phyloP scores from a whole-genome alignment of 2,113 vertebrate species.

The Sula dactylatra region DNA sequence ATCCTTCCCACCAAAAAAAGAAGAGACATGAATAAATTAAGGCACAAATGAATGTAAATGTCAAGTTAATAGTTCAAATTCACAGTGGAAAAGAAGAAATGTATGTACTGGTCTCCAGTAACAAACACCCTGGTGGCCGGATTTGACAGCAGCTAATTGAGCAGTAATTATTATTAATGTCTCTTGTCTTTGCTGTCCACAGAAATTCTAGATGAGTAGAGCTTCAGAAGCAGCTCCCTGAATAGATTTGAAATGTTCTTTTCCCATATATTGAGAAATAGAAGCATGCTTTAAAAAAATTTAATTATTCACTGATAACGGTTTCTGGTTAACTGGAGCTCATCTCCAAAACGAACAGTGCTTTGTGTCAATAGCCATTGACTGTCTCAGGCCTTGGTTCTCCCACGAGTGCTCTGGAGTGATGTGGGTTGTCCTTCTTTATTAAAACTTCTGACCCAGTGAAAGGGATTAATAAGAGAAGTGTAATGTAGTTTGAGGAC shows the following conservation, averaged over 20 bases:
- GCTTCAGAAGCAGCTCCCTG: neutral
- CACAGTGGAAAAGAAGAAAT: neutral
- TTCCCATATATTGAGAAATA: neutral
- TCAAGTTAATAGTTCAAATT: neutral
- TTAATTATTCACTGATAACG: neutral
- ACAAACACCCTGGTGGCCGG: neutral
- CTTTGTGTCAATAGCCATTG: neutral
- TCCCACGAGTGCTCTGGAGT: neutral
- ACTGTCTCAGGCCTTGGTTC: neutral
- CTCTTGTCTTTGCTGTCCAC: neutral
- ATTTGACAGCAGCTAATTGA: slow-evolving; percentile 35
- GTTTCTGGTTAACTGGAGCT: neutral
- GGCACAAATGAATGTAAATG: slow-evolving; percentile 11
- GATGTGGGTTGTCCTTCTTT: neutral
- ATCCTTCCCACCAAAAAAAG: neutral
- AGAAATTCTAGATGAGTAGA: neutral
- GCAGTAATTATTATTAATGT: slow-evolving; percentile 21
- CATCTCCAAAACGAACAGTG: neutral
- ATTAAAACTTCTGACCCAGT: neutral
- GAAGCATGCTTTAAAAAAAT: neutral
- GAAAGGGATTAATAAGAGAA: neutral
- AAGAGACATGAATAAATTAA: neutral
- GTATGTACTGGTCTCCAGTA: neutral
- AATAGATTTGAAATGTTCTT: neutral
- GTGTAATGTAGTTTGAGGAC: neutral